A percentile compares a stretch with the other conserved stretches of the same genome.
These are phyloP conservation scores for Drosophila littoralis DNA, from an alignment of 1,140 invertebrate genomes.

Conservation along the genomic window DNA sequence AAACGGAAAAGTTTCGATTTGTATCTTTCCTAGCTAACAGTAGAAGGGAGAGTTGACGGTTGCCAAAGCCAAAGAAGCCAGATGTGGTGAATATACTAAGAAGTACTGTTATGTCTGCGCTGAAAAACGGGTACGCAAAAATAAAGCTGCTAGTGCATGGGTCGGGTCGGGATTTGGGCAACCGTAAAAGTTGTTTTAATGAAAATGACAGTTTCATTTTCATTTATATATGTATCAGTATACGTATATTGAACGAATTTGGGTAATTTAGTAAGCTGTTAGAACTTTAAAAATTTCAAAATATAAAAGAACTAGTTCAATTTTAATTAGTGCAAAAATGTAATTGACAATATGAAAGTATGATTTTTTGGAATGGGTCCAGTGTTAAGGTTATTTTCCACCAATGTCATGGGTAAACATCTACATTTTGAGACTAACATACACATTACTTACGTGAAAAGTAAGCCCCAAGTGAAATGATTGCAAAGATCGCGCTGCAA, in stretches of 20 bases:
- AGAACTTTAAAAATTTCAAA: background rate
- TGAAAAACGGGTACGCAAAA: conserved; percentile 25
- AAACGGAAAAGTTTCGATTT: conserved; percentile 70
- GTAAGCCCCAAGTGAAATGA: conserved; percentile 24
- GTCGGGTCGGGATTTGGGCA: conserved; percentile 6
- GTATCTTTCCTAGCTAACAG: conserved; percentile 68
- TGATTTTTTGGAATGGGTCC: background rate
- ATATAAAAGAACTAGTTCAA: background rate
- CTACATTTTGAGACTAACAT: background rate
- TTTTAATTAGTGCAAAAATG: background rate
- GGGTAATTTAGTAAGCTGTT: too few species aligned
- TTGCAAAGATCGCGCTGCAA: conserved; percentile 25
- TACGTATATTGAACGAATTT: too few species aligned
- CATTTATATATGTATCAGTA: too few species aligned
- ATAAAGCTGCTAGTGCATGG: conserved; percentile 29
- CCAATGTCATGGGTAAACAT: conserved; percentile 8
- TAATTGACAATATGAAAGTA: background rate
- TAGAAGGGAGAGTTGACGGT: conserved; percentile 37
- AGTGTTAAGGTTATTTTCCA: conserved; percentile 2
- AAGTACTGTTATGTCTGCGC: conserved; percentile 31
- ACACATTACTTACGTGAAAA: conserved; percentile 21
- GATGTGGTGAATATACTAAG: conserved; percentile 65
- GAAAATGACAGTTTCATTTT: too few species aligned
- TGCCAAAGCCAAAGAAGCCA: conserved; percentile 59
- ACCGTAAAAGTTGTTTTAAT: background rate